A percentile compares a stretch with the other conserved stretches of the same genome.
phyloP scores from a whole-genome alignment of 2,797 vertebrate genomes.

The Rhinophrynus dorsalis region DNA sequence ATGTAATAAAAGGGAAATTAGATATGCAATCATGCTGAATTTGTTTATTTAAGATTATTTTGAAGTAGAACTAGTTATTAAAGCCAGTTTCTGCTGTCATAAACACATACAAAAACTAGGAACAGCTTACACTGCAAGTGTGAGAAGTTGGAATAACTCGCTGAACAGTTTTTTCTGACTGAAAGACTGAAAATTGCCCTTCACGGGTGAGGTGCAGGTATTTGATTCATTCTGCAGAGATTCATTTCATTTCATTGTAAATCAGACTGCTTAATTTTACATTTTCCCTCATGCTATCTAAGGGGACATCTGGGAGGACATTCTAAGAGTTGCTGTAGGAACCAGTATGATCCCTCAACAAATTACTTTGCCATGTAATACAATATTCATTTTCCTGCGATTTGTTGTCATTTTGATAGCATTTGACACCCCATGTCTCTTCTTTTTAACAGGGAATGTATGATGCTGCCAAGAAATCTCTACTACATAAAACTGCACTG shows the following conservation, averaged over 20 bases:
- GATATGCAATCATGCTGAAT: conserved; percentile 21
- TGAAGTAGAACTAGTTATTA: conserved; percentile 39
- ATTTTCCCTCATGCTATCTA: conserved; percentile 56
- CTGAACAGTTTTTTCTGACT: conserved; percentile 53
- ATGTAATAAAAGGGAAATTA: conserved; percentile 26
- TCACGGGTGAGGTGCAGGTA: conserved; percentile 62
- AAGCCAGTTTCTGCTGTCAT: background rate
- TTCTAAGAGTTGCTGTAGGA: conserved; percentile 50
- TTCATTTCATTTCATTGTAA: conserved; percentile 60
- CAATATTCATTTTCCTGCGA: conserved; percentile 52
- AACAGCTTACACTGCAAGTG: conserved; percentile 46
- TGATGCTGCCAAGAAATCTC: conserved; percentile 37
- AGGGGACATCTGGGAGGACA: conserved; percentile 49
- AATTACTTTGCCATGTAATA: conserved; percentile 53
- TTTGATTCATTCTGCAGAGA: conserved; percentile 66
- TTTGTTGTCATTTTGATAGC: conserved; percentile 48
- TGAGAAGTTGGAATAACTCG: conserved; percentile 54
- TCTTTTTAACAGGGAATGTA: conserved; percentile 47
- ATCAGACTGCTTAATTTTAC: conserved; percentile 65
- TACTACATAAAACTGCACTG: conserved; percentile 33
- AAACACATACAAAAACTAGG: background rate
- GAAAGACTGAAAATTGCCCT: conserved; percentile 63
- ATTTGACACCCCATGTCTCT: conserved; percentile 50
- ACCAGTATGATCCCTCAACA: conserved; percentile 28
- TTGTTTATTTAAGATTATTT: conserved; percentile 32